Evolutionary conservation across 2,797 vertebrate genomes (phyloP).

Genomic region (Psittacula derbiana): DNA sequence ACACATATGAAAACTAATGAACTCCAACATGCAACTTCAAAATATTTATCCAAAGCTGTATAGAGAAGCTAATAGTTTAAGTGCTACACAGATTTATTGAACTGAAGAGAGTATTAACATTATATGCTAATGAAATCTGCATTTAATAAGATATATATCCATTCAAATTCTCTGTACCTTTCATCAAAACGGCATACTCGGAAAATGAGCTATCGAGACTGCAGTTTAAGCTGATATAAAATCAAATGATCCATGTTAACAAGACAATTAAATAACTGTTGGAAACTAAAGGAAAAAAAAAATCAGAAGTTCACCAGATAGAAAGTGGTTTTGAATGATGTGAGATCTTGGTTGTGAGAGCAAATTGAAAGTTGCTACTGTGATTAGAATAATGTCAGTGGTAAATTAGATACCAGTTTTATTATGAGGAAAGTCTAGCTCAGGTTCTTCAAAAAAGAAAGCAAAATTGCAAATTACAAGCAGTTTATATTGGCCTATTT

Average conservation of each 20-base stretch:
- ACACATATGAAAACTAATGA: neutral
- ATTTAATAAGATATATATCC: neutral
- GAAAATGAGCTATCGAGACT: neutral
- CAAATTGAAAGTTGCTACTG: neutral
- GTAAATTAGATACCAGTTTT: neutral
- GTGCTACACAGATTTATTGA: neutral
- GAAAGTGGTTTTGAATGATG: neutral
- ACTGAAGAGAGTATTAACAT: neutral
- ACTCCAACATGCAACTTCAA: neutral
- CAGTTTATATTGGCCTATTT: neutral
- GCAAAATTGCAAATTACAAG: neutral
- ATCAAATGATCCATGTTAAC: slow-evolving; percentile 42
- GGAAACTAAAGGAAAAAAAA: neutral
- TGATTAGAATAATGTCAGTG: neutral
- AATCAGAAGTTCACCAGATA: neutral
- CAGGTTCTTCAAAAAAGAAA: neutral
- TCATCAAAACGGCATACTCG: neutral
- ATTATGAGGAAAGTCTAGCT: neutral
- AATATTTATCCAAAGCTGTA: neutral
- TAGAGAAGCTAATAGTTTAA: neutral
- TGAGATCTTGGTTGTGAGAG: neutral
- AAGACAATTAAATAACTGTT: slow-evolving; percentile 35
- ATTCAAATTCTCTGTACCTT: neutral
- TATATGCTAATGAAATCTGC: neutral
- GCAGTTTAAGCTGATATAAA: neutral